Evolutionary conservation across 1,140 invertebrate species (phyloP), one percentile per base, ranked within the genome.

Genomic region (Musca vetustissima): DNA sequence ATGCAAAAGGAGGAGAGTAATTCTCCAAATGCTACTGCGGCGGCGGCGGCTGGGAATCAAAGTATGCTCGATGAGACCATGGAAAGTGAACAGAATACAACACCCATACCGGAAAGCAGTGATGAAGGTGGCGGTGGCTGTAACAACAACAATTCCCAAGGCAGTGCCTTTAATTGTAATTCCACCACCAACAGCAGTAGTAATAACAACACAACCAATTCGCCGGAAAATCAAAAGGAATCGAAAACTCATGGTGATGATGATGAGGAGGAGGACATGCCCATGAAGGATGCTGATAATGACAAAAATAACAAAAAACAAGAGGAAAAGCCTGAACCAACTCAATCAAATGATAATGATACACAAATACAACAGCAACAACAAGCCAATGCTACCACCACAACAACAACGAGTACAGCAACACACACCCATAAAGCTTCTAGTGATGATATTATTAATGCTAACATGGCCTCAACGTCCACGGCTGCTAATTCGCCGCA

Each of bases 401-500:
- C 57, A 2, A 49, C 49, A 15, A 50, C 48, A 64, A 64, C 57
- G 17, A 19, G 8, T 24, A 53, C 59, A 36, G 64, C 68, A 28
- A 57, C 53, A 15, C 8, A 57, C 8, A 57, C 53, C 4, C 22
- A 57, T 14, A 57, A 61, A 36, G 57, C 28, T 2, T 11, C 17
- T 36, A 43, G 28, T 61, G 57, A 36, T 61, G 57, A 61, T 61
- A 61, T 61, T 61, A 61, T 36, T 19, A 61, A 61, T 61, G 25
- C 57, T 13, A 74, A 73, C 70, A 74, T 75, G 59, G 75, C 78
- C 53, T 69, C 76, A 3, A 77, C 78, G 25, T 73, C 76, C 71
- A 75, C 78, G 21, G 72, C 78, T 36, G 73, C 73, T 73, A 73
- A 64, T 69, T 50, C 78, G 49, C 78, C 75, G 72, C 78, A 80